These are phyloP conservation scores for Drosophila bifasciata DNA, from an alignment of 1,140 invertebrate species.

Conservation along the genomic window DNA sequence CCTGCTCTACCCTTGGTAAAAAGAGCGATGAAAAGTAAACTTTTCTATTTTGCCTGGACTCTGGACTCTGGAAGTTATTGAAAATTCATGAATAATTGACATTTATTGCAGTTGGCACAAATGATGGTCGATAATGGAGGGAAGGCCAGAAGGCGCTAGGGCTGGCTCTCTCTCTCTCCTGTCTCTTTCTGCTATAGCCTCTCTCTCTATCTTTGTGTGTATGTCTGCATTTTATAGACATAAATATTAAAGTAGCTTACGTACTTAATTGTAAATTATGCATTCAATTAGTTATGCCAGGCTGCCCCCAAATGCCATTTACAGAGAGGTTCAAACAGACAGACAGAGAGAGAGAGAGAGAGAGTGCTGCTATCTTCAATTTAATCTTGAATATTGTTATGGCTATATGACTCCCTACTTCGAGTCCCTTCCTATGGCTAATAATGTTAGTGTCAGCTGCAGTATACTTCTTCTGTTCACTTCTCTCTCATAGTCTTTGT, in stretches of 20 bases:
- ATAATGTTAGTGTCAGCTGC: conserved; percentile 51
- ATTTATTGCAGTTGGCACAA: conserved; percentile 82
- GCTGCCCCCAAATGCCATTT: conserved; percentile 37
- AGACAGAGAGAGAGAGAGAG: not conserved
- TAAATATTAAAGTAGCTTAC: conserved; percentile 82
- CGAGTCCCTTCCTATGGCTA: conserved; percentile 11
- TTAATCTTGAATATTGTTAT: conserved; percentile 43
- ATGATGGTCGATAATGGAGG: conserved; percentile 75
- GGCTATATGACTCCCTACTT: conserved; percentile 11
- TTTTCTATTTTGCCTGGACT: conserved; percentile 72
- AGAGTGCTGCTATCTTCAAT: conserved; percentile 40
- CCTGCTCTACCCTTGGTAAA: not conserved
- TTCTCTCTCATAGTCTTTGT: too few relatives aligned
- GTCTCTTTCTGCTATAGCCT: not conserved
- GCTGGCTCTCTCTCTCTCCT: conserved; percentile 1
- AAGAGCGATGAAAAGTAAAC: conserved; percentile 44
- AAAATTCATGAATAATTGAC: conserved; percentile 82
- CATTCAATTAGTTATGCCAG: conserved; percentile 75
- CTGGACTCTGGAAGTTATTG: conserved; percentile 63
- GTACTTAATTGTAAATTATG: conserved; percentile 80
- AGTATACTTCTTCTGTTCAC: conserved; percentile 16
- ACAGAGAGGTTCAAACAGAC: conserved; percentile 10
- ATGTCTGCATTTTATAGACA: conserved; percentile 64
- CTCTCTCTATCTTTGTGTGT: conserved; percentile 10
- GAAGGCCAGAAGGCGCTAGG: not conserved